phyloP scores from a whole-genome alignment of 2,113 vertebrate genomes.

The Chaenocephalus aceratus region DNA sequence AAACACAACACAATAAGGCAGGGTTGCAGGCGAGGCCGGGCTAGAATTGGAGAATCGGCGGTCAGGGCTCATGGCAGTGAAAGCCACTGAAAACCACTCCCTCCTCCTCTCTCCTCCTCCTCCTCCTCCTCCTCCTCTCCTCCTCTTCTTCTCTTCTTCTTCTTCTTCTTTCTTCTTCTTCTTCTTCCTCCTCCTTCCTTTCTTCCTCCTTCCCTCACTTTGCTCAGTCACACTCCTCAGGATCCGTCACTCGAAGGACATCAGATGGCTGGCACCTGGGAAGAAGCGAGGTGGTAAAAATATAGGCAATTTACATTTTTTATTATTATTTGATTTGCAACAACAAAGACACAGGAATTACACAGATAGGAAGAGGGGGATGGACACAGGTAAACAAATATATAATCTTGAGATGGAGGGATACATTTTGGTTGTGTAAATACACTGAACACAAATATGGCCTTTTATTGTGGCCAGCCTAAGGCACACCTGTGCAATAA shows the following conservation, averaged over 20 bases:
- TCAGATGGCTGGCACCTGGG: constrained; percentile 96
- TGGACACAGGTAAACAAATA: background rate
- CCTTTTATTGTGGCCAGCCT: too few relatives aligned
- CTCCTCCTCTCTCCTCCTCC: constrained; percentile 47
- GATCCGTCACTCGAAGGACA: constrained; percentile 93
- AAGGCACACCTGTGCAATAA: too few relatives aligned
- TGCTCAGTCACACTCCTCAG: constrained; percentile 55
- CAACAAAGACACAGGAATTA: background rate
- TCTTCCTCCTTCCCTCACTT: constrained; percentile 56
- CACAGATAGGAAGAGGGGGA: background rate
- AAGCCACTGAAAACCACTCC: constrained; percentile 54
- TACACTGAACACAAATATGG: too few relatives aligned
- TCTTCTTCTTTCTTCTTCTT: too few relatives aligned
- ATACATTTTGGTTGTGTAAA: background rate
- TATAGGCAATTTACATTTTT: fast-evolving
- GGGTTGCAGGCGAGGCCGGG: constrained; percentile 82
- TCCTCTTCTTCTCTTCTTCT: too few relatives aligned
- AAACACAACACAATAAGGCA: too few relatives aligned
- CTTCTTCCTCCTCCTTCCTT: constrained; percentile 41
- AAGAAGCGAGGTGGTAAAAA: constrained; percentile 21
- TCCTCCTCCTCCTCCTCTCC: constrained; percentile 55
- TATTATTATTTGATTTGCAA: too few relatives aligned
- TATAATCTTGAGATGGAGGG: background rate
- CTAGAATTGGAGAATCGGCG: constrained; percentile 56
- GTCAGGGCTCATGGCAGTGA: constrained; percentile 86